phyloP scores from a whole-genome alignment of 2,888 invertebrate genomes.

The Oasisia sp. region DNA sequence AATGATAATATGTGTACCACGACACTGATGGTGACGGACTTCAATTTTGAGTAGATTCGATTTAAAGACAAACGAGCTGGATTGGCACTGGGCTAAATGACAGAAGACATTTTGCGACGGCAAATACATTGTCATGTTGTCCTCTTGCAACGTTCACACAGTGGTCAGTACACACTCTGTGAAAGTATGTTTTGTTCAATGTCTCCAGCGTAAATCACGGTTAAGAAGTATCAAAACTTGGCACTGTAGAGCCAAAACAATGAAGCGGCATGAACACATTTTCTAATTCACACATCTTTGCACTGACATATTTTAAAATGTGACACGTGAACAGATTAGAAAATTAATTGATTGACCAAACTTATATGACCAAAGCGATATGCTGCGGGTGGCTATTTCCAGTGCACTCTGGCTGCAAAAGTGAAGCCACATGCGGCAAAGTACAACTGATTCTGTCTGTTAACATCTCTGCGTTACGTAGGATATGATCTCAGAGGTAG shows the following conservation, averaged over 20 bases:
- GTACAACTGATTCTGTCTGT: conserved; percentile 13
- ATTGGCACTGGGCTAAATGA: neutral
- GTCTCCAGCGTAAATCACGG: conserved; percentile 7
- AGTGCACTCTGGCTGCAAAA: neutral
- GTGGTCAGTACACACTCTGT: neutral
- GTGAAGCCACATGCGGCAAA: neutral
- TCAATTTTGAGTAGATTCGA: neutral
- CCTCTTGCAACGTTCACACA: neutral
- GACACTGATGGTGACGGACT: too few relatives aligned
- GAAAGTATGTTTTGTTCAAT: neutral
- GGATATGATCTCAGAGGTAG: neutral
- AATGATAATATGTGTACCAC: too few relatives aligned
- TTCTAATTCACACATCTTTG: neutral
- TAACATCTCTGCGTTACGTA: neutral
- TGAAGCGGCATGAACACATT: too few relatives aligned
- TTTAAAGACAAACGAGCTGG: neutral
- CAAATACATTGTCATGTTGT: neutral
- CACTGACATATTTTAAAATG: too few relatives aligned
- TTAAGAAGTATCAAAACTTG: neutral
- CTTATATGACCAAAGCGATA: neutral
- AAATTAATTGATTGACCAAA: neutral
- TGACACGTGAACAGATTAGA: neutral
- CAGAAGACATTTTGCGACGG: neutral
- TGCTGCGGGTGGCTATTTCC: neutral
- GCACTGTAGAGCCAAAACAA: neutral